Conservation (phyloP, 1,140 invertebrate genomes). For the Carposina sasakii region DNA sequence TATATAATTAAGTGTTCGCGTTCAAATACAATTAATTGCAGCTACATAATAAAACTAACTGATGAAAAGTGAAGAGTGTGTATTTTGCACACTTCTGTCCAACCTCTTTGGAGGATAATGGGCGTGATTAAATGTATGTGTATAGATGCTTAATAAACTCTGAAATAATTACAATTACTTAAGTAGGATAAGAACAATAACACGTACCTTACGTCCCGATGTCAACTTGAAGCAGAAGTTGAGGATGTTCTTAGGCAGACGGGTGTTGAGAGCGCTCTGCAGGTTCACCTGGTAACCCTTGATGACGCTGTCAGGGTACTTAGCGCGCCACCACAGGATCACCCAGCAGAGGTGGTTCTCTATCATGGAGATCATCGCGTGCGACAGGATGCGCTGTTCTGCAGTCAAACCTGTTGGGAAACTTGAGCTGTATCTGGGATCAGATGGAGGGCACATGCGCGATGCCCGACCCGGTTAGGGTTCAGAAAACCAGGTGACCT, state of each 20-base stretch:
- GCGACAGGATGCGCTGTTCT: constrained; percentile 89
- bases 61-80: no score
- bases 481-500: constrained; percentile 16
- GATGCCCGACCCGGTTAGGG: constrained; percentile 26
- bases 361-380: constrained; percentile 96
- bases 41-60: no score
- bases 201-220: constrained; percentile 87
- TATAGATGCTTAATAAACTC: no score
- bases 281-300: constrained; percentile 93
- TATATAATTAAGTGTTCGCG: no score
- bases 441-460: constrained; percentile 53
- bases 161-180: no score
- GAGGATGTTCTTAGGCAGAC: constrained; percentile 89
- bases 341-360: constrained; percentile 95
- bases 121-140: no score
- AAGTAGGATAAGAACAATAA: no score
- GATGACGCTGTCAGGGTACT: constrained; percentile 87
- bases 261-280: constrained; percentile 88
- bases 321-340: constrained; percentile 89
- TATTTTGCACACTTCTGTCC: no score
- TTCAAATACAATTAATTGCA: no score
- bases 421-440: no score
- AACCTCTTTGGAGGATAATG: no score
- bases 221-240: constrained; percentile 93
- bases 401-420: constrained; percentile 80